phyloP scores from a whole-genome alignment of 2,888 invertebrate species.

The Andrena bucephala region DNA sequence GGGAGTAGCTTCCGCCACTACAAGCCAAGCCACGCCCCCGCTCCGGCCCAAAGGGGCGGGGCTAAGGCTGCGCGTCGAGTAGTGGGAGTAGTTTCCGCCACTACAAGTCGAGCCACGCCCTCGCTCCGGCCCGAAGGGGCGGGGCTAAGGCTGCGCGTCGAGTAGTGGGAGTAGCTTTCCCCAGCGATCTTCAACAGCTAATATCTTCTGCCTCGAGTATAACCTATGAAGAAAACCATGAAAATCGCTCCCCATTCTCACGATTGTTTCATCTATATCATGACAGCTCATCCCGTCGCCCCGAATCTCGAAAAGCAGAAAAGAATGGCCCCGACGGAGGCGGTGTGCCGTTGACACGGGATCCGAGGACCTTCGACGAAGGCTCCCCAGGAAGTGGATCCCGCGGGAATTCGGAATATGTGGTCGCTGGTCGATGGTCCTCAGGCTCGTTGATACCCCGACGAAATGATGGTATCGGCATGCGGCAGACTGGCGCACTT shows the following conservation, averaged over 20 bases:
- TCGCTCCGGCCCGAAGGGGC: too few relatives aligned
- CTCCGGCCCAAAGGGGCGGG: too few relatives aligned
- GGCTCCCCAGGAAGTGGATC: constrained; percentile 12
- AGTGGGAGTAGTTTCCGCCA: too few relatives aligned
- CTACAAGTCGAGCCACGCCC: too few relatives aligned
- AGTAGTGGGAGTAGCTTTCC: too few relatives aligned
- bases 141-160: too few relatives aligned
- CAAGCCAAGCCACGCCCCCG: too few relatives aligned
- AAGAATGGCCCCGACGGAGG: constrained; percentile 34
- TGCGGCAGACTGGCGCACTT: constrained; percentile 75
- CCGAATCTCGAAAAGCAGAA: constrained; percentile 14
- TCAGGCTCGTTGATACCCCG: constrained; percentile 63
- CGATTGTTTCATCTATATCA: constrained; percentile 48
- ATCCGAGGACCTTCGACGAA: constrained; percentile 12
- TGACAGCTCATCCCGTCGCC: constrained; percentile 29
- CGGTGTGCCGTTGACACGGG: constrained; percentile 20
- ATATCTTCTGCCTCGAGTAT: background rate
- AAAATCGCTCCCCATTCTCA: constrained; percentile 15
- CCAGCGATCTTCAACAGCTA: background rate
- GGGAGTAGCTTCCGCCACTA: too few relatives aligned
- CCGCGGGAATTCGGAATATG: constrained; percentile 40
- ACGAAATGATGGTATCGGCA: constrained; percentile 78
- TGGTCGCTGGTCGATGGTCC: constrained; percentile 67
- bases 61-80: too few relatives aligned
- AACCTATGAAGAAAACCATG: background rate